Conservation (phyloP, 92 coral and sea anemone genomes). For the Porites lobata region DNA sequence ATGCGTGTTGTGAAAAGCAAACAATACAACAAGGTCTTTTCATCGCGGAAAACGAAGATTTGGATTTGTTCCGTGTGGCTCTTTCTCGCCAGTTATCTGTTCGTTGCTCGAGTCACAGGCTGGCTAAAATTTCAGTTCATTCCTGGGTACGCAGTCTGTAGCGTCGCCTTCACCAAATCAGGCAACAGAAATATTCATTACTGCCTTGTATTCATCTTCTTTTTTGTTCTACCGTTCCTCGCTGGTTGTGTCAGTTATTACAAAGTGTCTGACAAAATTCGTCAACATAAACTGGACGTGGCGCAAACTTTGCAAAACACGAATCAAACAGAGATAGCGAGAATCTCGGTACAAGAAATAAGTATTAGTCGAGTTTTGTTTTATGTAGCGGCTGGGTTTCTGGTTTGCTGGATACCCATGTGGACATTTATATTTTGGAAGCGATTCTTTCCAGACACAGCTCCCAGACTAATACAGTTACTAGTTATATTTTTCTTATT, state of each 20-base stretch:
- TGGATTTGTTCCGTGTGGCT: constrained; percentile 39
- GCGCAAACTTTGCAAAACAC: neutral
- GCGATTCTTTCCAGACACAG: constrained; percentile 13
- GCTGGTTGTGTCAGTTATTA: constrained; percentile 40
- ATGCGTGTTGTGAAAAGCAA: constrained; percentile 72
- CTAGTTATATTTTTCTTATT: constrained; percentile 1
- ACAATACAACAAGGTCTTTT: constrained; percentile 69
- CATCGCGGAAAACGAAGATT: constrained; percentile 52
- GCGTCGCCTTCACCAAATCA: constrained; percentile 22
- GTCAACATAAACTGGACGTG: neutral
- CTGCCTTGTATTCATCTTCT: constrained; percentile 12
- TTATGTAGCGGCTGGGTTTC: constrained; percentile 10
- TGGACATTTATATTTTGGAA: constrained; percentile 24
- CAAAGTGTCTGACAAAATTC: constrained; percentile 18
- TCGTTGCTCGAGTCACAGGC: constrained; percentile 21
- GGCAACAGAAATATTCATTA: constrained; percentile 39
- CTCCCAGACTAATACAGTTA: neutral
- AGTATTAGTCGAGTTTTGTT: constrained; percentile 11
- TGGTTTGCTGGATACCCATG: constrained; percentile 41
- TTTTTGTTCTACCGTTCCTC: constrained; percentile 27
- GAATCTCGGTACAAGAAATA: constrained; percentile 19
- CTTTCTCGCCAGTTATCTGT: constrained; percentile 42
- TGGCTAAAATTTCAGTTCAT: constrained; percentile 24
- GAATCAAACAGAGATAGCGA: neutral
- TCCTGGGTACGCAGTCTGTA: constrained; percentile 57